Evolutionary conservation across 2,888 invertebrate genomes (phyloP).

Genomic region (Automeris io): DNA sequence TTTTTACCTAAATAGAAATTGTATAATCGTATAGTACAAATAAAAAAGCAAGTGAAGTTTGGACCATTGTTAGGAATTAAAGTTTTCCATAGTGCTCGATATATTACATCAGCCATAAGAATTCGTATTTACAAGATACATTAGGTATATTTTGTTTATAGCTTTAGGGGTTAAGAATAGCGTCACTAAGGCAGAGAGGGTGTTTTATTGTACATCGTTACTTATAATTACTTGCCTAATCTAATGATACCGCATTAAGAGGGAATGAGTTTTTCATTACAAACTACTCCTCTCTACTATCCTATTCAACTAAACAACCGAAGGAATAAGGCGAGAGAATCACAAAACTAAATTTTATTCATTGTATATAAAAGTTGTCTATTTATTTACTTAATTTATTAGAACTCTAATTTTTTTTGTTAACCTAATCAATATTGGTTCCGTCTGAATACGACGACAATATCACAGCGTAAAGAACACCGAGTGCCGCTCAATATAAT

Average conservation of each 20-base stretch:
- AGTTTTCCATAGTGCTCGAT: slow-evolving; percentile 71
- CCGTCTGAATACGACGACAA: slow-evolving; percentile 38
- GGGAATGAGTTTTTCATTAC: slow-evolving; percentile 29
- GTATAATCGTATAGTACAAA: slow-evolving; percentile 74
- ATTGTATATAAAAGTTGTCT: slow-evolving; percentile 32
- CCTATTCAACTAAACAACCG: slow-evolving; percentile 33
- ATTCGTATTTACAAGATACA: slow-evolving; percentile 67
- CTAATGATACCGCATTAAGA: slow-evolving; percentile 40
- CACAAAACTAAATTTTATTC: slow-evolving; percentile 38
- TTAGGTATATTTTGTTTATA: slow-evolving; percentile 47
- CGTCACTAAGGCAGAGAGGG: slow-evolving; percentile 74
- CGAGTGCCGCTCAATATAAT: background rate
- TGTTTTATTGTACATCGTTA: slow-evolving; percentile 70
- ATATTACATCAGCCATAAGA: slow-evolving; percentile 63
- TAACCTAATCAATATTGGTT: slow-evolving; percentile 65
- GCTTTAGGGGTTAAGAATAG: slow-evolving; percentile 67
- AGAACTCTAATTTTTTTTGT: slow-evolving; percentile 45
- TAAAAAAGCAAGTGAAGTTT: slow-evolving; percentile 74
- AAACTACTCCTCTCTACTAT: slow-evolving; percentile 30
- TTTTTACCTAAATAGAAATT: slow-evolving; percentile 70
- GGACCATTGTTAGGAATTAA: slow-evolving; percentile 76
- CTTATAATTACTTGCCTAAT: slow-evolving; percentile 54
- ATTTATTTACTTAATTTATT: slow-evolving; percentile 47
- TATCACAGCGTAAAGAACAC: slow-evolving; percentile 33
- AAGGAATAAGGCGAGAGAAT: slow-evolving; percentile 46